Evolutionary conservation across 2,797 vertebrate genomes (phyloP), one percentile per base, ranked within the genome.

Genomic region (Hyperoplus lanceolatus): DNA sequence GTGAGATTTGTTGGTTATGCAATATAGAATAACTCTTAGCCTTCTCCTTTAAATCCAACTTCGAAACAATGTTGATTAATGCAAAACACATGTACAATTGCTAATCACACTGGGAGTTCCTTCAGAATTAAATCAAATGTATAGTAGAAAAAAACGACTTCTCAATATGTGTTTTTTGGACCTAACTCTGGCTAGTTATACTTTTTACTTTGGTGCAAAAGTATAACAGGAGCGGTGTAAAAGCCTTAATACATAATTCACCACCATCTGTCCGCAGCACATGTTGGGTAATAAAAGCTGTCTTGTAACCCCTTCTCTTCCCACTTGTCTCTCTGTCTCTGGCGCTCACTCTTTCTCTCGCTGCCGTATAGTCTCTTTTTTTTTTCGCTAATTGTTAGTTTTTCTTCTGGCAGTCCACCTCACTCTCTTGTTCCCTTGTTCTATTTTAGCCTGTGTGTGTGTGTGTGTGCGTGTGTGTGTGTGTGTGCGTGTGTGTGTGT

Each of bases 191-290:
- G 68, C 80, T 89, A 77, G 29, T 29, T 29, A 29, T 29, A 83
- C 90, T 92, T 91, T 90, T 86, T 83, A 60, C 83, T 90, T 59
- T 41, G 71, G 83, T 79, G 87, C 81, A 81, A 75, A 86, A 86
- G 87, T 69, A 88, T 29, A 29, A 29, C 78, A 81, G 82, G 59
- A 89, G 73, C 75, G 48, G 81, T 77, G 91, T 90, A 87, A 90
- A 92, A 90, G 81, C 86, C 90, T 88, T 84, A 80, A 92, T 92
- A 79, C 91, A 93, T 93, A 88, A 93, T 93, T 93, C 87, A 93
- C 84, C 84, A 79, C 91, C 91, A 92, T 93, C 92, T 93, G 92
- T 93, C 90, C 87, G 63, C 85, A 87, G 87, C 90, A 89, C 90
- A 92, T 91, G 90, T 90, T 90, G 90, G 82, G 86, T 88, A 86